Percentiles rank a stretch among this genome's conserved stretches.
Conservation (phyloP, 2,797 vertebrate genomes). For the Lepilemur ruficaudatus region DNA sequence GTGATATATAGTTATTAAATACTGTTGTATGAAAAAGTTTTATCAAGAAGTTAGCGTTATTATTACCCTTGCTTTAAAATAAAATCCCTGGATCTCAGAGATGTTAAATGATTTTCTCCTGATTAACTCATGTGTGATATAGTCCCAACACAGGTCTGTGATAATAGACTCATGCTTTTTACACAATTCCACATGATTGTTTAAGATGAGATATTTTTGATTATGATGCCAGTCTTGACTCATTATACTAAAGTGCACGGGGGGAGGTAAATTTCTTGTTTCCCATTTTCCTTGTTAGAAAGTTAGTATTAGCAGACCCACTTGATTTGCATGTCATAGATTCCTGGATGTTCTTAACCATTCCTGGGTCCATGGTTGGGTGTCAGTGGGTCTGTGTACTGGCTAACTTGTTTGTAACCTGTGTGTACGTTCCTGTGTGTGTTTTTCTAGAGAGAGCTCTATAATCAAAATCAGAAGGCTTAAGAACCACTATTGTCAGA, state of each 20-base stretch:
- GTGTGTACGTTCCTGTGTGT: not conserved
- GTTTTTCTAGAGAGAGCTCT: not conserved
- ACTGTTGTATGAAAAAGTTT: not conserved
- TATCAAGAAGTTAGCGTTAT: not conserved
- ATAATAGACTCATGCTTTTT: not conserved
- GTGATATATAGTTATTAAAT: not conserved
- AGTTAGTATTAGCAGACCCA: not conserved
- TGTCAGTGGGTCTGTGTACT: not conserved
- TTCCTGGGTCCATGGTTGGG: not conserved
- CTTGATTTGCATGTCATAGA: not conserved
- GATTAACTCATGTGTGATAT: fast-evolving
- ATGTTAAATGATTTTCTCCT: not conserved
- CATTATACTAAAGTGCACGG: not conserved
- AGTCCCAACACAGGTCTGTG: not conserved
- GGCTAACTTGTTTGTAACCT: not conserved
- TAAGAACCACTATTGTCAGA: not conserved
- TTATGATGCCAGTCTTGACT: not conserved
- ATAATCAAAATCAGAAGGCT: not conserved
- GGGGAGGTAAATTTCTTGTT: not conserved
- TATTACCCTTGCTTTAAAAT: not conserved
- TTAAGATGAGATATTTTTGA: not conserved
- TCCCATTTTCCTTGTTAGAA: not conserved
- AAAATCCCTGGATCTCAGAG: not conserved
- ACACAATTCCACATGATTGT: not conserved
- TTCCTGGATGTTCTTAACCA: not conserved